Evolutionary conservation across 1,140 invertebrate genomes (phyloP).

Genomic region (Halictus rubicundus): DNA sequence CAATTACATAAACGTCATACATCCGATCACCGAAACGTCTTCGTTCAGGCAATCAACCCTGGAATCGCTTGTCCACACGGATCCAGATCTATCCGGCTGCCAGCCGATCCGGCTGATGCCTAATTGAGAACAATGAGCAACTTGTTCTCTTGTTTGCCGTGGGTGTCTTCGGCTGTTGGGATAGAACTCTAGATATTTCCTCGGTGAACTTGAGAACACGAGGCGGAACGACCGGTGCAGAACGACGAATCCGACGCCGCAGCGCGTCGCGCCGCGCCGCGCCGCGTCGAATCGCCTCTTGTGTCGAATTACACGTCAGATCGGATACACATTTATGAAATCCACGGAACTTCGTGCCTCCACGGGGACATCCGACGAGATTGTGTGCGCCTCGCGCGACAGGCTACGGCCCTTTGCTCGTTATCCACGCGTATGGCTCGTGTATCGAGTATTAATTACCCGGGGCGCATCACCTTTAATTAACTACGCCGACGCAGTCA

Average conservation of each 20-base stretch:
- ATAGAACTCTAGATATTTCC: slow-evolving; percentile 14
- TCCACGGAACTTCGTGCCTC: slow-evolving; percentile 49
- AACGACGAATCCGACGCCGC: background rate
- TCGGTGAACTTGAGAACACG: background rate
- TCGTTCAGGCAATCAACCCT: slow-evolving; percentile 39
- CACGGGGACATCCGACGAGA: slow-evolving; percentile 37
- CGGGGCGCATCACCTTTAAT: slow-evolving; percentile 4
- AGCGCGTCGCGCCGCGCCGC: slow-evolving; percentile 23
- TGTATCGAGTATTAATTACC: slow-evolving; percentile 56
- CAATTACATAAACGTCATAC: slow-evolving; percentile 13
- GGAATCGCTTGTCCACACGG: slow-evolving; percentile 33
- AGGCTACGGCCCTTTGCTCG: slow-evolving; percentile 38
- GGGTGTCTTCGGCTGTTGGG: slow-evolving; percentile 23
- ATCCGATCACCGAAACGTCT: slow-evolving; percentile 38
- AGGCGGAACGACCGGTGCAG: background rate
- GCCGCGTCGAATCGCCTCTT: slow-evolving; percentile 58
- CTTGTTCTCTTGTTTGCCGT: slow-evolving; percentile 51
- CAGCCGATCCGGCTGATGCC: slow-evolving; percentile 44
- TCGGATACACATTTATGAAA: slow-evolving; percentile 35
- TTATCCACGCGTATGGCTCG: slow-evolving; percentile 46
- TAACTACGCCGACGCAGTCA: background rate
- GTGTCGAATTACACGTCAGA: slow-evolving; percentile 45
- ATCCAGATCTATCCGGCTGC: slow-evolving; percentile 67
- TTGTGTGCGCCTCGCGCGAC: slow-evolving; percentile 40
- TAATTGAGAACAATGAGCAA: slow-evolving; percentile 66